phyloP scores from a whole-genome alignment of 1,140 invertebrate species.

The Leptinotarsa lineolata region DNA sequence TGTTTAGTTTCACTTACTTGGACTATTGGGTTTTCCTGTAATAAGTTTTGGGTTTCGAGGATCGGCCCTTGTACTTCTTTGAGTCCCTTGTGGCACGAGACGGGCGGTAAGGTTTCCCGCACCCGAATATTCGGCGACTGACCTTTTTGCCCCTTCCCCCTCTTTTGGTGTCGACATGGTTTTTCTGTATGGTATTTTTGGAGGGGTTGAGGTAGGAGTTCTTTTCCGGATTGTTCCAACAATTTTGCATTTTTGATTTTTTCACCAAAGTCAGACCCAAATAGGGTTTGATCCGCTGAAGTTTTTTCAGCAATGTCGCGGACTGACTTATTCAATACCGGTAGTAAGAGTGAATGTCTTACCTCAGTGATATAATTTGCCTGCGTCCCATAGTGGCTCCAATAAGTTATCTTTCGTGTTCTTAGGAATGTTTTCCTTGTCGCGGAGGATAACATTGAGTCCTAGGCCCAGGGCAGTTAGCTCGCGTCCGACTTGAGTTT shows the following conservation, averaged over 20 bases:
- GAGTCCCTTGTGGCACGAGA: constrained; percentile 1
- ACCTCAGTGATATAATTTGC: not conserved
- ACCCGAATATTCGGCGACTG: not conserved
- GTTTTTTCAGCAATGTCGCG: constrained; percentile 10
- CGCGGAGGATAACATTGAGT: not conserved
- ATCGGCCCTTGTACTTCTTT: not conserved
- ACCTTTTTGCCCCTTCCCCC: not conserved
- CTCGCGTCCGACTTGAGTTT: not conserved
- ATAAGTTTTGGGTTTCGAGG: constrained; percentile 5
- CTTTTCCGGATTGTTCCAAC: constrained; percentile 10
- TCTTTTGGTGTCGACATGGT: not conserved
- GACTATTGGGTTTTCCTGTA: not conserved
- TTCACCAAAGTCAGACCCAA: constrained; percentile 16
- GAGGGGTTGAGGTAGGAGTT: not conserved
- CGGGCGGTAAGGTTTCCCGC: constrained; percentile 10
- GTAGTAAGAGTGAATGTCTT: not conserved
- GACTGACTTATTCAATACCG: constrained; percentile 7
- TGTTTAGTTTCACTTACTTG: not conserved
- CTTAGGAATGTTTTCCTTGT: constrained; percentile 1
- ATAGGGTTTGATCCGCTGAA: not conserved
- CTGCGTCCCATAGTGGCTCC: not conserved
- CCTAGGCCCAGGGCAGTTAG: not conserved
- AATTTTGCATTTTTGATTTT: constrained; percentile 5
- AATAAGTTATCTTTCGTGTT: not conserved
- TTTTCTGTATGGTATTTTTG: not conserved